Evolutionary conservation across 1,140 invertebrate species (phyloP).

Genomic region (Tetramorium alpestre): DNA sequence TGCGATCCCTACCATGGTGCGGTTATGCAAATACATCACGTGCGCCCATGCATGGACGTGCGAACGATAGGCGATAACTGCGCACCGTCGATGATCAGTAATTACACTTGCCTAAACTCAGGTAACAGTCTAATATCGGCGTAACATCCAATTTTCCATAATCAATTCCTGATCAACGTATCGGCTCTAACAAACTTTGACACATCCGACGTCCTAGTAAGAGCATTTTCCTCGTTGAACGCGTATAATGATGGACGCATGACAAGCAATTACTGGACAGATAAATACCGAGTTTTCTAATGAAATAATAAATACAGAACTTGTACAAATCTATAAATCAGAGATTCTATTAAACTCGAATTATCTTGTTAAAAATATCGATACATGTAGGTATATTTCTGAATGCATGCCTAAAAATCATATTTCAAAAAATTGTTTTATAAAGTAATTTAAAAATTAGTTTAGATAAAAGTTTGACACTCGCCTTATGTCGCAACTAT

Average conservation of each 20-base stretch:
- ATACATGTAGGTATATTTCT: background rate
- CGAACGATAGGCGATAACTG: conserved; percentile 52
- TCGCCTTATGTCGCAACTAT: background rate
- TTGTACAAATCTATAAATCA: background rate
- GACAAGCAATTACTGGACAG: conserved; percentile 14
- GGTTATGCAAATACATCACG: conserved; percentile 55
- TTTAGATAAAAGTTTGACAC: background rate
- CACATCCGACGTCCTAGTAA: conserved; percentile 30
- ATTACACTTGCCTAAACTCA: conserved; percentile 56
- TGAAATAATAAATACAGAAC: background rate
- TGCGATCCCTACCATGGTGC: background rate
- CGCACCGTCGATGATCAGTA: conserved; percentile 45
- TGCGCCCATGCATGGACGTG: conserved; percentile 12
- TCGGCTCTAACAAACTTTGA: conserved; percentile 53
- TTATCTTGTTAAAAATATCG: background rate
- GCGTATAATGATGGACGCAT: conserved; percentile 20
- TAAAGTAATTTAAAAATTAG: background rate
- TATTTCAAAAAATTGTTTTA: background rate
- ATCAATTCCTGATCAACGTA: conserved; percentile 57
- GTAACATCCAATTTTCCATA: conserved; percentile 62
- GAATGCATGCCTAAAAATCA: background rate
- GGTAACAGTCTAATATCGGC: conserved; percentile 58
- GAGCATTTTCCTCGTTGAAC: conserved; percentile 11
- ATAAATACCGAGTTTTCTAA: conserved; percentile 8
- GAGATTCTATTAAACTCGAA: background rate